Evolutionary conservation across 2,113 vertebrate genomes (phyloP), one percentile per base, ranked within the genome.

Genomic region (Barbus barbus): DNA sequence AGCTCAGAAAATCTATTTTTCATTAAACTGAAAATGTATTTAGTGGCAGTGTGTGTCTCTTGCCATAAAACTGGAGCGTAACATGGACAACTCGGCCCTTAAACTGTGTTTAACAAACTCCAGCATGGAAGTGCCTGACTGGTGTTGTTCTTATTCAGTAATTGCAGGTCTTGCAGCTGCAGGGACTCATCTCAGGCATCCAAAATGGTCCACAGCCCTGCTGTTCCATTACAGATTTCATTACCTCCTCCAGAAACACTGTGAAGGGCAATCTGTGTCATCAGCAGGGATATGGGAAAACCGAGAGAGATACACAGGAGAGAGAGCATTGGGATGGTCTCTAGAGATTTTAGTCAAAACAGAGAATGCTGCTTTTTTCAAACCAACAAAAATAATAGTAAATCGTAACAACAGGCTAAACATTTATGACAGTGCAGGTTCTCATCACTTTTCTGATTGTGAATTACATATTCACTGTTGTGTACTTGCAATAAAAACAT

Each of bases 221-320:
- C 71, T 48, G 58, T 63, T 63, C 58, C 31, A 18, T 63, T 38
- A 41, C 12, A 60, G 53, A 78, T 60, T 78, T 61, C 33, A 60
- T 78, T 58, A 78, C 12, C 76, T 60, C 56, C 31, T 24, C 53
- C 75, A 78, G 75, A 60, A 78, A 78, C 46, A 56, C 46, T 76
- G 48, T 76, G 74, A 76, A 56, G 74, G 20, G 76, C 58, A 46
- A 79, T 79, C 77, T 63, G 36, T 44, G 77, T n/a, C 48, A 76
- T 56, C 74, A 33, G 26, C 36, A 79, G 33, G n/a, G n/a, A 77
- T 82, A 51, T 82, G 46, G 18, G 38, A 51, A 11, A 56, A 71
- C 9, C 3, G 8, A 41, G 24, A 44, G 60, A 67, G 72, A 78
- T 63, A 31, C 31, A 65, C 18, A 38, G n/a, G 36, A 22, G 69